A percentile compares a stretch with the other conserved stretches of the same genome.
These are phyloP conservation scores for Colius striatus DNA, from an alignment of 2,113 vertebrate genomes.

Conservation along the genomic window DNA sequence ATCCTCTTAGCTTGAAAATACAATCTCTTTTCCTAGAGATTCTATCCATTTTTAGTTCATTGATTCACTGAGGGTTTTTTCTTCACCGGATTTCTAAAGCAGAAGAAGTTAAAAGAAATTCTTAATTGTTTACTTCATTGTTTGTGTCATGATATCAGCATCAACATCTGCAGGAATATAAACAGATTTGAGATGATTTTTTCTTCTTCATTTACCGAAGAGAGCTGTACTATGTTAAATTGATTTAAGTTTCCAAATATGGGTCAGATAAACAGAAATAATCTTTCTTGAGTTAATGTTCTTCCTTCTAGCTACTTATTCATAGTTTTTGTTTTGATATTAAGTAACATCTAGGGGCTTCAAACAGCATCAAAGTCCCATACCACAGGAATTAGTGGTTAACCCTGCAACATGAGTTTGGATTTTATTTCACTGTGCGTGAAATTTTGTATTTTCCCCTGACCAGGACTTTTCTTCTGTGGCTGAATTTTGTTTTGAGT, in stretches of 20 bases:
- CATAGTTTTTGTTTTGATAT: background rate
- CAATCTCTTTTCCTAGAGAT: background rate
- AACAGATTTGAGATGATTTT: constrained; percentile 34
- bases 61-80: constrained; percentile 2
- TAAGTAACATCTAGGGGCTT: background rate
- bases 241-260: constrained; percentile 19
- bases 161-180: constrained; percentile 26
- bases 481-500: background rate
- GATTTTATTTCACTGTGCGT: background rate
- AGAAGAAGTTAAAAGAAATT: constrained; percentile 49
- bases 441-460: background rate
- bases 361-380: background rate
- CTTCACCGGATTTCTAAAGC: constrained; percentile 39
- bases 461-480: no score
- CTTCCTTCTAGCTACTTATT: background rate
- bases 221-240: background rate
- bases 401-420: background rate
- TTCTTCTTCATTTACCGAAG: background rate
- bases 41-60: constrained; percentile 49
- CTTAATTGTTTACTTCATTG: constrained; percentile 53
- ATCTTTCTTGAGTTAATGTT: background rate
- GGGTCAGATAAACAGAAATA: constrained; percentile 23
- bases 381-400: background rate
- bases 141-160: constrained; percentile 26
- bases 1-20: constrained; percentile 56